Base-by-base conservation (phyloP, 2,888 invertebrate species). In the Lasiommata megera region DNA sequence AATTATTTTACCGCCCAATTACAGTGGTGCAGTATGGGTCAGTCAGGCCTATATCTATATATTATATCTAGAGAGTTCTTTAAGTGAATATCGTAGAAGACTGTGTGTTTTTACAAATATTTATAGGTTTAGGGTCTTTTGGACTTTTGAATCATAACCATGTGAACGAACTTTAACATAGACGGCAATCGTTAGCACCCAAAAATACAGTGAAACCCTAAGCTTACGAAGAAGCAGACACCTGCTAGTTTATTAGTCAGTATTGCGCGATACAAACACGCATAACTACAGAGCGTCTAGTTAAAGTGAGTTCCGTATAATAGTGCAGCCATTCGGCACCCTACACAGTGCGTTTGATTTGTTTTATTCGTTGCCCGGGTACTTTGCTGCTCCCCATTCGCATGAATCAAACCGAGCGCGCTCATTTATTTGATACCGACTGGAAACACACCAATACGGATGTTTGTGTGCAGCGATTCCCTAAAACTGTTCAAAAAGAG, bases 351-450 rank as follows among this genome's bases (percentile, higher is more conserved):
- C 72, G 79, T 80, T 77, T 76, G 76, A 77, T 76, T 75, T 79
- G 80, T 86, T 87, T 88, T 87, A 88, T 87, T 87, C 84, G 88
- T 77, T 76, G 69, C 77, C n/a, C 74, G 77, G 77, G 77, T 77
- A 79, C 83, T 86, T 84, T 73, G 31, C 81, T 77, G 79, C 74
- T 80, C 86, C 86, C 86, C 80, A 81, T 86, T 80, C 85, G 74
- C 82, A 88, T 88, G 87, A 86, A 88, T 88, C 88, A 88, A 88
- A 86, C 80, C 76, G 84, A 74, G 73, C 85, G 83, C 74, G 80
- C 83, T 88, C 87, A 88, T 88, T 88, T 88, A 85, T 88, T 88
- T 84, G 85, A 82, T 85, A 80, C 80, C 76, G 73, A 75, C 74
- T 72, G 74, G 74, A 76, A 76, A 79, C 80, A 79, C 80, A 79